Evolutionary conservation across 1,140 invertebrate species (phyloP).

Genomic region (Diachasma alloeum): DNA sequence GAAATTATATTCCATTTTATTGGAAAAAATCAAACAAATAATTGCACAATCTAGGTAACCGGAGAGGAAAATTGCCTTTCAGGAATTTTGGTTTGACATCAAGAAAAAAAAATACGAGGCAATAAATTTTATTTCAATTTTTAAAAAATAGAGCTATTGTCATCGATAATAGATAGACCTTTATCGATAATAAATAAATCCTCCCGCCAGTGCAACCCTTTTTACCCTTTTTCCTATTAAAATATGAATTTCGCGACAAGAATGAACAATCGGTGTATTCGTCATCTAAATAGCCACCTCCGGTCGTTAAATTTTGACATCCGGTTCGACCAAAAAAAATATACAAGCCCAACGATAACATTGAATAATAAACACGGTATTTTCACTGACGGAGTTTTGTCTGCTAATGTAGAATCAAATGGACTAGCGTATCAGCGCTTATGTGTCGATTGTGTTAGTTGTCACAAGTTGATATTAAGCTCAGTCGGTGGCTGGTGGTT

Average conservation of each 20-base stretch:
- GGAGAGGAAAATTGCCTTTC: too few relatives aligned
- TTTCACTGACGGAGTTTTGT: not conserved
- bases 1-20: too few relatives aligned
- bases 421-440: not conserved
- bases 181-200: too few relatives aligned
- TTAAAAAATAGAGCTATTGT: too few relatives aligned
- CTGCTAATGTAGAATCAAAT: not conserved
- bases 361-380: not conserved
- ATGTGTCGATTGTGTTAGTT: not conserved
- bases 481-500: slow-evolving; percentile 14
- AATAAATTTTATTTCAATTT: too few relatives aligned
- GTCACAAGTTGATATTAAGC: slow-evolving; percentile 27
- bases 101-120: too few relatives aligned
- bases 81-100: too few relatives aligned
- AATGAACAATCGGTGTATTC: not conserved
- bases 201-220: too few relatives aligned
- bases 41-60: too few relatives aligned
- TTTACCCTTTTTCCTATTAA: not conserved
- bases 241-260: not conserved
- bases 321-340: not conserved
- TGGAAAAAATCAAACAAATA: too few relatives aligned
- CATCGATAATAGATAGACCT: too few relatives aligned
- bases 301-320: not conserved
- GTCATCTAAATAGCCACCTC: not conserved
- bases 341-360: not conserved